Conservation (phyloP, 2,797 vertebrate species). For the Synaphobranchus kaupii region DNA sequence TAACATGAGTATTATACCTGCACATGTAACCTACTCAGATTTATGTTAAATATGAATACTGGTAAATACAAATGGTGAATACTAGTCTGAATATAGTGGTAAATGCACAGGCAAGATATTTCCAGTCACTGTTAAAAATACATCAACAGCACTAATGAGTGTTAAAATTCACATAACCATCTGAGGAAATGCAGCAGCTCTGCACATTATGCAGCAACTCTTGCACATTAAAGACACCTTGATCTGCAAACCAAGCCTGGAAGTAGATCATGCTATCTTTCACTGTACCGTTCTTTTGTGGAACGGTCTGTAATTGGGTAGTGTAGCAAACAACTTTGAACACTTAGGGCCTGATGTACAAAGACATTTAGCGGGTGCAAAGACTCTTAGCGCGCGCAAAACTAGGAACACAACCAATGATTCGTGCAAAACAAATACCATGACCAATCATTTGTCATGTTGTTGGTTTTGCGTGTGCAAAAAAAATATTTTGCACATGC, state of each 20-base stretch:
- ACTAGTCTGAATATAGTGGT: neutral
- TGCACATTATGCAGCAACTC: neutral
- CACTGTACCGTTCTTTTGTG: neutral
- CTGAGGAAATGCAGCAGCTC: neutral
- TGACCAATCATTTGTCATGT: no score
- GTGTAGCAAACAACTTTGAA: no score
- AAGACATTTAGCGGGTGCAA: no score
- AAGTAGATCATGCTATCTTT: neutral
- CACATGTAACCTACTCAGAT: neutral
- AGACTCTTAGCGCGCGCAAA: no score
- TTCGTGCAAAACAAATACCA: no score
- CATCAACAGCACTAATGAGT: neutral
- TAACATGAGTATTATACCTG: neutral
- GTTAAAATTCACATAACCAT: slow-evolving; percentile 1
- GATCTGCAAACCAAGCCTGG: neutral
- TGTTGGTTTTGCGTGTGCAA: no score
- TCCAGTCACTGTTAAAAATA: neutral
- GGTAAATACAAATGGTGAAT: neutral
- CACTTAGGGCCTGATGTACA: neutral
- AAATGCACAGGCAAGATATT: neutral
- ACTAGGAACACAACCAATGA: no score
- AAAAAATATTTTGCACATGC: no score
- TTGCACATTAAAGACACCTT: neutral
- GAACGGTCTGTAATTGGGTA: neutral
- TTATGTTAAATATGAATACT: neutral